Evolutionary conservation across 2,888 invertebrate genomes (phyloP).

Genomic region (Leptinotarsa haldemani): DNA sequence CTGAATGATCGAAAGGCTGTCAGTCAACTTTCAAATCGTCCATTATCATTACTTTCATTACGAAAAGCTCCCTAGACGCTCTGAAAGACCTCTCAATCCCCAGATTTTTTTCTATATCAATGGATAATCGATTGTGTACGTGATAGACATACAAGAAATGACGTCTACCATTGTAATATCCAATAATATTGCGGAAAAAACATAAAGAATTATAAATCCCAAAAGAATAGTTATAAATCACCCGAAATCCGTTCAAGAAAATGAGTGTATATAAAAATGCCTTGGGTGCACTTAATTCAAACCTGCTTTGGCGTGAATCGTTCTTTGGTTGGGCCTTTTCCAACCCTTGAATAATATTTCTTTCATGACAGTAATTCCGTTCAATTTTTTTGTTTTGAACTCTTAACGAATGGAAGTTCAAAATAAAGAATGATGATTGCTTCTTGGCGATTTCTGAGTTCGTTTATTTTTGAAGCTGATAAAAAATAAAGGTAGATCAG

Average conservation of each 20-base stretch:
- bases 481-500: no score
- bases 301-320: conserved; percentile 6
- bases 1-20: not conserved
- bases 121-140: not conserved
- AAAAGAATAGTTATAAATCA: not conserved
- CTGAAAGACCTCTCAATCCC: not conserved
- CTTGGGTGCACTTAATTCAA: conserved; percentile 7
- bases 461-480: not conserved
- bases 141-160: not conserved
- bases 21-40: not conserved
- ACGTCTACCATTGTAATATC: not conserved
- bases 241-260: not conserved
- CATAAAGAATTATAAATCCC: not conserved
- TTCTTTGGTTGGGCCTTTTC: not conserved
- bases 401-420: not conserved
- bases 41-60: not conserved
- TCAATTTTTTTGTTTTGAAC: not conserved
- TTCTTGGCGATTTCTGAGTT: not conserved
- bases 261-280: conserved; percentile 2
- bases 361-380: not conserved
- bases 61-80: not conserved
- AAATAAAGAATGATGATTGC: not conserved
- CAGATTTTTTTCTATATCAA: not conserved
- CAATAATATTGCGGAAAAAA: not conserved
- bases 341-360: conserved; percentile 11